Evolutionary conservation across 2,888 invertebrate genomes (phyloP).

Genomic region (Pollenia amentaria): DNA sequence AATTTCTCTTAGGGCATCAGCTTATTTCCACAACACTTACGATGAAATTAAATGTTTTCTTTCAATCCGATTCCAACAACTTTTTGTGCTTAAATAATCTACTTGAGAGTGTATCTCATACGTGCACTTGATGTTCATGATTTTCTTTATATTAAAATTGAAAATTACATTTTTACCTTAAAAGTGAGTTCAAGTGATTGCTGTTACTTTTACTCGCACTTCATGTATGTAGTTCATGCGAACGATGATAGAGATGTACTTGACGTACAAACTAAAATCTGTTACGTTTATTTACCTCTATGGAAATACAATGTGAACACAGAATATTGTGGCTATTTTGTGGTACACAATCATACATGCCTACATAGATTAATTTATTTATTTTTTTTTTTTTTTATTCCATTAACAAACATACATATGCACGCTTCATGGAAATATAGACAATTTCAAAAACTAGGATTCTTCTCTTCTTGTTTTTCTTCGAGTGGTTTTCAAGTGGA

Average conservation of each 20-base stretch:
- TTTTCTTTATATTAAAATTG: conserved; percentile 59
- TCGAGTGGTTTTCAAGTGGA: conserved; percentile 70
- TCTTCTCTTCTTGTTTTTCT: conserved; percentile 45
- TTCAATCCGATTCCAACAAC: conserved; percentile 11
- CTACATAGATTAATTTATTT: background rate
- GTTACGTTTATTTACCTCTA: conserved; percentile 55
- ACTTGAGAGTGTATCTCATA: conserved; percentile 30
- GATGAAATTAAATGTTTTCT: conserved; percentile 5
- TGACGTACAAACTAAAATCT: conserved; percentile 15
- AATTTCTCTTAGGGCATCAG: background rate
- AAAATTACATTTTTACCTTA: conserved; percentile 67
- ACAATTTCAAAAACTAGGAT: conserved; percentile 61
- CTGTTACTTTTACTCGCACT: conserved; percentile 14
- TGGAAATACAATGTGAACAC: background rate
- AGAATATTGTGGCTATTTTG: conserved; percentile 65
- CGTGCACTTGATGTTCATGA: conserved; percentile 38
- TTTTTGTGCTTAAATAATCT: background rate
- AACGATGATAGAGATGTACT: conserved; percentile 8
- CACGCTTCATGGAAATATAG: conserved; percentile 14
- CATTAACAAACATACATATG: background rate
- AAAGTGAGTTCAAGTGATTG: conserved; percentile 62
- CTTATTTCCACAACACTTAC: background rate
- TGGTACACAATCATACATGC: conserved; percentile 18
- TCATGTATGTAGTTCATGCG: background rate
- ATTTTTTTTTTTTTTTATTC: background rate